Evolutionary conservation across 2,797 vertebrate genomes (phyloP).

Genomic region (Malurus leucopterus): DNA sequence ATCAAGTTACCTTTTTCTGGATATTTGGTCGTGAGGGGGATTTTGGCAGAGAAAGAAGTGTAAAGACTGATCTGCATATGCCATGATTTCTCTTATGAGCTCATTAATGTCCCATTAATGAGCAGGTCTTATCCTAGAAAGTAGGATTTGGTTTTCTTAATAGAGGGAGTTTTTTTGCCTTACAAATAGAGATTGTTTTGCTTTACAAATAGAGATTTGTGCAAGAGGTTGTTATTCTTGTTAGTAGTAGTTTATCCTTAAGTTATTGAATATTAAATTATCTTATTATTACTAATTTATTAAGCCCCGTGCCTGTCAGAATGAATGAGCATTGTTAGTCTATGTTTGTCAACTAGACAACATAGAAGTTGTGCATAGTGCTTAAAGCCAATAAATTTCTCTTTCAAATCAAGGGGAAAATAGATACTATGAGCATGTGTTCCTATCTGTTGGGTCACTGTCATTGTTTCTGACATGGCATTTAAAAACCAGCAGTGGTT

Average conservation of each 20-base stretch:
- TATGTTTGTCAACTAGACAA: not conserved
- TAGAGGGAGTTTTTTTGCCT: accelerated
- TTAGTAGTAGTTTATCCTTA: not conserved
- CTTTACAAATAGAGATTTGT: not conserved
- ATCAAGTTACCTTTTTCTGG: not conserved
- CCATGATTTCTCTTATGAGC: not conserved
- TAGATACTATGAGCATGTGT: not conserved
- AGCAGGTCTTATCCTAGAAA: not conserved
- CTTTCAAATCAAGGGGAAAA: not conserved
- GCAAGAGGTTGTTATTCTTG: not conserved
- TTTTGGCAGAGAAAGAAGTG: not conserved
- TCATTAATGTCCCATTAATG: not conserved
- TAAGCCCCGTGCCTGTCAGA: not conserved
- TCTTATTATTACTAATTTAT: not conserved
- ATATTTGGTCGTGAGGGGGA: not conserved
- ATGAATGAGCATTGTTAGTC: not conserved
- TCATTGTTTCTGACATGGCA: not conserved
- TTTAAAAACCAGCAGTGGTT: not conserved
- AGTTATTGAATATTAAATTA: not conserved
- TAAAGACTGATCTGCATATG: not conserved
- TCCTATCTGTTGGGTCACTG: not conserved
- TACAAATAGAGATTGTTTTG: not conserved
- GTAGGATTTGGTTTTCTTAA: not conserved
- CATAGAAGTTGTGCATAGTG: not conserved
- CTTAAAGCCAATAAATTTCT: not conserved